Evolutionary conservation across 2,113 vertebrate genomes (phyloP).

Genomic region (Piaya cayana): DNA sequence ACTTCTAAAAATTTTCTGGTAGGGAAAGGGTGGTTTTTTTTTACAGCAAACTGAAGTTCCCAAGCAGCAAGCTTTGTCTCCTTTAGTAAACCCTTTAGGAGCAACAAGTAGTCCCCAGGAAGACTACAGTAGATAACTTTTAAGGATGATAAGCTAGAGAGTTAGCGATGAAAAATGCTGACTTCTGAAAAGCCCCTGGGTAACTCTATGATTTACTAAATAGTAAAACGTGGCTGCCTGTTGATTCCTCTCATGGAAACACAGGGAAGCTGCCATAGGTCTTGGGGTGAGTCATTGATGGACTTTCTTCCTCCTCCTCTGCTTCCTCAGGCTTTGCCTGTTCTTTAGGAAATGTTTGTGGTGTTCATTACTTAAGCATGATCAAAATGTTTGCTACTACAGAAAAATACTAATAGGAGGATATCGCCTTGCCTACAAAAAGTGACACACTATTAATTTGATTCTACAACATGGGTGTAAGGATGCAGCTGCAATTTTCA

Average conservation of each 20-base stretch:
- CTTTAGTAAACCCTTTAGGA: not conserved
- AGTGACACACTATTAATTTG: not conserved
- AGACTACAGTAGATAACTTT: not conserved
- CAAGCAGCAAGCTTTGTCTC: not conserved
- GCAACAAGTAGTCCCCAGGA: not conserved
- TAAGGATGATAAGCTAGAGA: not conserved
- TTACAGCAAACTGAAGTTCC: not conserved
- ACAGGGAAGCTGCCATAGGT: not conserved
- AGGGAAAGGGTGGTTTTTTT: not conserved
- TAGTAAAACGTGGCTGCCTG: not conserved
- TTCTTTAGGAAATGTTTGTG: not conserved
- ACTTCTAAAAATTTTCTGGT: not conserved
- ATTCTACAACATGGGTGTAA: not conserved
- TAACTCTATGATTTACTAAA: not conserved
- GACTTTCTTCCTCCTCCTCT: not conserved
- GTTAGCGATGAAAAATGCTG: not conserved
- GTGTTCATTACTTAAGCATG: not conserved
- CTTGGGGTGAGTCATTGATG: not conserved
- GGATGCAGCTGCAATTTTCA: constrained; percentile 29
- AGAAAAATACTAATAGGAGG: not conserved
- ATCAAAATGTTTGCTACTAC: not conserved
- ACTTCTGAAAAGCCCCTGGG: not conserved
- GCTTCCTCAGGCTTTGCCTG: not conserved
- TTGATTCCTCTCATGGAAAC: not conserved
- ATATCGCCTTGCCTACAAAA: not conserved